A percentile compares a stretch with the other conserved stretches of the same genome.
Conservation (phyloP, 1,140 invertebrate species). For the Hydropsyche tenuis region DNA sequence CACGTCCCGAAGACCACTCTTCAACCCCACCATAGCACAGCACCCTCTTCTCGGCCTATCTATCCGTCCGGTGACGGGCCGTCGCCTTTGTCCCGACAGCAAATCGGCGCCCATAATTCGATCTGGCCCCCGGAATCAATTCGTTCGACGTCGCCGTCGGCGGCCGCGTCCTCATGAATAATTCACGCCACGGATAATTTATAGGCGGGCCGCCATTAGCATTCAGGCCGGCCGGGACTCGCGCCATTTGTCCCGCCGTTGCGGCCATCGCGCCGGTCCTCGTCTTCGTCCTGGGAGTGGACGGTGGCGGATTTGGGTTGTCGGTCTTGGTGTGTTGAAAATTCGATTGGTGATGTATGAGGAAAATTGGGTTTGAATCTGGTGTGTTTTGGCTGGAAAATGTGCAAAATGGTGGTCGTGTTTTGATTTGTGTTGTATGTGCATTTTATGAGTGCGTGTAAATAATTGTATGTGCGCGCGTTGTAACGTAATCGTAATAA, state of each 20-base stretch:
- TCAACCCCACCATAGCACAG: no score
- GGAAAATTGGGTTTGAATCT: not conserved
- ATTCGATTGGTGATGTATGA: no score
- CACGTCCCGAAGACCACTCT: no score
- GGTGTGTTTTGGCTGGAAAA: no score
- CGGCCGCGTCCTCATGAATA: slow-evolving; percentile 43
- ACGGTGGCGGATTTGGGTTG: no score
- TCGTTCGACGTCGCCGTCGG: slow-evolving; percentile 36
- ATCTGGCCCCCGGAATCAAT: slow-evolving; percentile 43
- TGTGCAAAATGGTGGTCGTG: no score
- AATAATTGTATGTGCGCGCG: no score
- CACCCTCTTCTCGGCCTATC: not conserved
- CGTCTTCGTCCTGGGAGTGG: not conserved
- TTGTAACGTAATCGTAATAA: no score
- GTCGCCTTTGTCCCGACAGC: no score
- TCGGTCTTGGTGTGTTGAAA: no score
- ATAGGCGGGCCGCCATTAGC: slow-evolving; percentile 46
- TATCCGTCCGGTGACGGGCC: not conserved
- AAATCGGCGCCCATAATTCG: slow-evolving; percentile 34
- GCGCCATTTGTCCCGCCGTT: slow-evolving; percentile 46
- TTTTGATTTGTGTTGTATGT: no score
- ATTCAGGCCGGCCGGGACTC: slow-evolving; percentile 44
- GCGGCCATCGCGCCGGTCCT: slow-evolving; percentile 31
- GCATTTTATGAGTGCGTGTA: no score
- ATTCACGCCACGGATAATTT: slow-evolving; percentile 47